Percentiles rank a stretch among this genome's conserved stretches.
Conservation (phyloP, 1,140 invertebrate species). For the Heliconius hermathena region DNA sequence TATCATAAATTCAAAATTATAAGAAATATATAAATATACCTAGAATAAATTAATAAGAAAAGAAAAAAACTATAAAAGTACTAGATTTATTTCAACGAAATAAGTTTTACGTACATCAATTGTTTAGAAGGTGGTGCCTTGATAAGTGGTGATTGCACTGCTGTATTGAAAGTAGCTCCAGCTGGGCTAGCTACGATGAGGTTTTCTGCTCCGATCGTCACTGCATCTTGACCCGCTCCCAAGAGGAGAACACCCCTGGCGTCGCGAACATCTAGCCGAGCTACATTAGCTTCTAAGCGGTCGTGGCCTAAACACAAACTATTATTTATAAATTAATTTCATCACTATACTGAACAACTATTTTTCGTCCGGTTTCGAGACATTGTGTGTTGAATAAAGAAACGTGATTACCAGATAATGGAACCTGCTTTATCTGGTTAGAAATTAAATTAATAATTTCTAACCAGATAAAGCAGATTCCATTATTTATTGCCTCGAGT, state of each 20-base stretch:
- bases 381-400: no score
- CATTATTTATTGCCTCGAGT: no score
- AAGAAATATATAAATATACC: not conserved
- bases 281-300: constrained; percentile 90
- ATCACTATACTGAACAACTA: no score
- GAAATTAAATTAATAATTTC: no score
- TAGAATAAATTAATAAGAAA: not conserved
- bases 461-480: no score
- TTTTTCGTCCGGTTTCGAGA: no score
- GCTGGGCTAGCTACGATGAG: constrained; percentile 90
- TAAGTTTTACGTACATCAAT: constrained; percentile 85
- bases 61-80: not conserved
- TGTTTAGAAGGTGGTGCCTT: constrained; percentile 90
- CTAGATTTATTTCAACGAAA: not conserved
- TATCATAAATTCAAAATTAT: no score
- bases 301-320: constrained; percentile 83
- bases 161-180: constrained; percentile 91
- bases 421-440: no score
- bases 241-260: constrained; percentile 89
- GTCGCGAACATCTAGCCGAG: constrained; percentile 91
- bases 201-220: constrained; percentile 91
- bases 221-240: constrained; percentile 90
- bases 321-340: not conserved
- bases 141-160: constrained; percentile 91
- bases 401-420: no score